A percentile compares a stretch with the other conserved stretches of the same genome.
Conservation (phyloP, 2,797 vertebrate genomes). For the Acanthornis magna region DNA sequence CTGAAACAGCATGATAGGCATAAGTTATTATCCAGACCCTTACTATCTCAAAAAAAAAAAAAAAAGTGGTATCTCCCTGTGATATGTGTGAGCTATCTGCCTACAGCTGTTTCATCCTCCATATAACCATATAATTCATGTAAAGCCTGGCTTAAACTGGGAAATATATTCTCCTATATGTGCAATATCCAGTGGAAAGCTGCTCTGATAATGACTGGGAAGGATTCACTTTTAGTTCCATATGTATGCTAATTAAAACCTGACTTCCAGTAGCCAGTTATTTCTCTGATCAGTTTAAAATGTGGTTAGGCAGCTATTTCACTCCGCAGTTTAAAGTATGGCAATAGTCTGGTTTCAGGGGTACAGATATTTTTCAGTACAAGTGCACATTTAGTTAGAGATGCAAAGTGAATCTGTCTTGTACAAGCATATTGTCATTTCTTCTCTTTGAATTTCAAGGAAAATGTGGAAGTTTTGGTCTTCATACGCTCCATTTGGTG, state of each 20-base stretch:
- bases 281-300: background rate
- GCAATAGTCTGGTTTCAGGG: background rate
- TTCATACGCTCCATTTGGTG: background rate
- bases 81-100: background rate
- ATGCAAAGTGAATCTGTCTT: background rate
- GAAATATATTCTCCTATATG: background rate
- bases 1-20: background rate
- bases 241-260: background rate
- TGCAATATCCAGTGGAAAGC: background rate
- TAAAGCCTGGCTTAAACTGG: background rate
- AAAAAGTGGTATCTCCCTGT: background rate
- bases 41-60: background rate
- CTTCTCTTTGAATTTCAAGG: background rate
- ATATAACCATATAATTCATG: background rate
- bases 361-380: background rate
- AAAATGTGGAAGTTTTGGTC: background rate
- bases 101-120: background rate
- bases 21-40: background rate
- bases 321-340: background rate
- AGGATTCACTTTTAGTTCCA: background rate
- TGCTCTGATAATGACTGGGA: background rate
- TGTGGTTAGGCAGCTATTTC: background rate
- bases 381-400: background rate
- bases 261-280: background rate
- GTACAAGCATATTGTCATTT: accelerated